Base-by-base conservation (phyloP, 2,797 vertebrate genomes). In the Spinus olivaceus region DNA sequence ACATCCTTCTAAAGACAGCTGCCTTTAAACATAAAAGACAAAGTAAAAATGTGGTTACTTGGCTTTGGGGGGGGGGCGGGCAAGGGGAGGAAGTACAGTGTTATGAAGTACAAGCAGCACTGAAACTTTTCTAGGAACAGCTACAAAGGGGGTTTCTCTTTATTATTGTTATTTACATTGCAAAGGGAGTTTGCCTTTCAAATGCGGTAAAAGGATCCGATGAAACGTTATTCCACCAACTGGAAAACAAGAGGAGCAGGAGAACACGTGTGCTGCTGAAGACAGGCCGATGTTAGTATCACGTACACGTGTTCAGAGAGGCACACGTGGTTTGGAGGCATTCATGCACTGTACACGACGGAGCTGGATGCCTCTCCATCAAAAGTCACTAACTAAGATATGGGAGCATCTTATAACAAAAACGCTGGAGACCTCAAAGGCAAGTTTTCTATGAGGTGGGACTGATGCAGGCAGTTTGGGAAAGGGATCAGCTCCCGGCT, bases 231-330 rank as follows among this genome's bases (percentile, higher is more conserved):
- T 69, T 61, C 25, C 59, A 79, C 10, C 35, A 35, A 27, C 39
- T 33, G n/a, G n/a, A 47, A 71, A 61, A 54, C 13, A 69, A 70
- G 41, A 87, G 5, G 12, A 81, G 17, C 28, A 44, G 1, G 3
- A 50, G 39, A 39, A 79, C 49, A 50, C 0, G 0, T 0, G 2
- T 1, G 4, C 14, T 85, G 39, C 16, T 53, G 37, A 42, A 39
- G 33, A 44, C 2, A 5, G 25, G 12, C 9, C 3, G 2, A 10
- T 5, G 47, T 37, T 41, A 63, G 6, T 28, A 47, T 37, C 16
- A 47, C 0, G 3, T 14, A n/a, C 33, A 42, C 0, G 0, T 42
- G 28, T 27, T 42, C 33, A 25, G 39, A 30, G 21, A 32, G 4
- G 18, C 37, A 56, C n/a, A n/a, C n/a, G n/a, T n/a, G 30, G 16